A percentile compares a stretch with the other conserved stretches of the same genome.
These are phyloP conservation scores for Trichogramma evanescens DNA, from an alignment of 2,888 invertebrate species.

Conservation along the genomic window DNA sequence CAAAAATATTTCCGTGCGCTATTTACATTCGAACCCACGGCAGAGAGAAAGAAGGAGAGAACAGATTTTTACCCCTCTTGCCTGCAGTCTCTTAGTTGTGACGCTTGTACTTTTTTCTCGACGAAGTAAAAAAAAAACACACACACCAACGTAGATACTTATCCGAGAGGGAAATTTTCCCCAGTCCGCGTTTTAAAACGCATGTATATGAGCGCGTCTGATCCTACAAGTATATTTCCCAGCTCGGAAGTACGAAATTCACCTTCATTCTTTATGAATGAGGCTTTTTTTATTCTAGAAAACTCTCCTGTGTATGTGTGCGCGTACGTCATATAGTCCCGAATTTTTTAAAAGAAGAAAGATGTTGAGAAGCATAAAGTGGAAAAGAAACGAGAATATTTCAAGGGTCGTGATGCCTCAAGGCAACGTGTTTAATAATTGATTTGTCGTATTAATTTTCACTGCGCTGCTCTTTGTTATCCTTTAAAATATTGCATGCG, in stretches of 20 bases:
- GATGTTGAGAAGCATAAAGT: constrained; percentile 8
- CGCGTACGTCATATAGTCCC: constrained; percentile 1
- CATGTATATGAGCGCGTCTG: background rate
- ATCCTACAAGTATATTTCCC: constrained; percentile 12
- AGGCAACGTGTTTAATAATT: constrained; percentile 15
- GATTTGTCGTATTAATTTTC: constrained; percentile 22
- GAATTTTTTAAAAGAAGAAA: background rate
- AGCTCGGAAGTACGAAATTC: constrained; percentile 11
- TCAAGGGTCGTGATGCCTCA: constrained; percentile 7
- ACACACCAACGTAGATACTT: no score
- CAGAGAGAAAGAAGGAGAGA: no score
- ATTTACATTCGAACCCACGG: no score
- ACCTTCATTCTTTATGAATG: constrained; percentile 23
- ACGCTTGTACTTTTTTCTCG: no score
- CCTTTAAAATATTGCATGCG: constrained; percentile 6
- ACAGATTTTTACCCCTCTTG: no score
- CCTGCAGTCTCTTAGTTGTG: no score
- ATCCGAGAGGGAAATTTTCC: no score
- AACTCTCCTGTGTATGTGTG: background rate
- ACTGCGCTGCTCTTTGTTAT: background rate
- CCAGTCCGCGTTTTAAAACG: no score
- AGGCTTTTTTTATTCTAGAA: constrained; percentile 21
- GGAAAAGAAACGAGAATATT: constrained; percentile 17
- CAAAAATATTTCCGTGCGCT: no score
- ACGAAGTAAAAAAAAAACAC: no score